Conservation (phyloP, 2,113 vertebrate species). For the Henicopernis longicauda region DNA sequence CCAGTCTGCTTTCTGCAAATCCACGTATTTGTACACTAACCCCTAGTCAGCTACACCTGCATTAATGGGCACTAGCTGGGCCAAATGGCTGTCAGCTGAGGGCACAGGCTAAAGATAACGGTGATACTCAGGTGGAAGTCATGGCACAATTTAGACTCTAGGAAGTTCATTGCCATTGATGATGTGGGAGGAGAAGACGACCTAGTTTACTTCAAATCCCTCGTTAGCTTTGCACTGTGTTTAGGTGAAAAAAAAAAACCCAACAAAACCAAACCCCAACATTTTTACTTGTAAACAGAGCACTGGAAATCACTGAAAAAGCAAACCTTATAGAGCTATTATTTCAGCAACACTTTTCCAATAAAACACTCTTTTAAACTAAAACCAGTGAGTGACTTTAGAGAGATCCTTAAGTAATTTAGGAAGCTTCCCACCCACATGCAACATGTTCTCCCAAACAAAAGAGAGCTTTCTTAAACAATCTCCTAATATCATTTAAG, state of each 20-base stretch:
- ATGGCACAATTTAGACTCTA: background rate
- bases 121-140: background rate
- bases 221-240: background rate
- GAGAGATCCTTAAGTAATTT: background rate
- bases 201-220: background rate
- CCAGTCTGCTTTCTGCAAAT: accelerated
- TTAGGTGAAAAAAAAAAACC: background rate
- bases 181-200: background rate
- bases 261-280: background rate
- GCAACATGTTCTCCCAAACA: background rate
- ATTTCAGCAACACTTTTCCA: background rate
- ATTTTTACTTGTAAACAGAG: background rate
- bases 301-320: background rate
- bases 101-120: background rate
- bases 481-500: background rate
- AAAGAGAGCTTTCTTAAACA: background rate
- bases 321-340: background rate
- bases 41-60: background rate
- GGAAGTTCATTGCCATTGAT: background rate
- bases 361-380: background rate
- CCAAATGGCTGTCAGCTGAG: background rate
- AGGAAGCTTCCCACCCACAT: background rate
- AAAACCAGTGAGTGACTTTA: background rate
- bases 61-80: background rate
- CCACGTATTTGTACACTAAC: background rate